A percentile compares a stretch with the other conserved stretches of the same genome.
phyloP scores from a whole-genome alignment of 1,140 invertebrate species.

The Forficula auricularia region DNA sequence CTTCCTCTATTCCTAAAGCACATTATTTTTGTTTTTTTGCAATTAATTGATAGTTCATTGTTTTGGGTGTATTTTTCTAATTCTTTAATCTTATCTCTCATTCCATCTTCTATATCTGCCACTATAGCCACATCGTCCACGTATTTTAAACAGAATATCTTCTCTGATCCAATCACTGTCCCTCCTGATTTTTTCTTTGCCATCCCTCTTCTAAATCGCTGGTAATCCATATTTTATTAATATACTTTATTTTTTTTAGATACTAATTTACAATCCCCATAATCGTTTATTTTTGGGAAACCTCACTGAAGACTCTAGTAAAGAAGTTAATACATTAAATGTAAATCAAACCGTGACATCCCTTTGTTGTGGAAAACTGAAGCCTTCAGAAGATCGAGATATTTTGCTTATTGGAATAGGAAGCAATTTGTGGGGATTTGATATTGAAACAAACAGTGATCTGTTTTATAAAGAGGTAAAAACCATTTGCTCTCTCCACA shows the following conservation, averaged over 20 bases:
- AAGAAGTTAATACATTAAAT: slow-evolving; percentile 58
- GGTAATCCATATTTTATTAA: slow-evolving; percentile 8
- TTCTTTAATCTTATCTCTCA: not conserved
- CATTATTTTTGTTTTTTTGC: too few relatives aligned
- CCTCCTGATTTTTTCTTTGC: slow-evolving; percentile 2
- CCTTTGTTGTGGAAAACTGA: slow-evolving; percentile 45
- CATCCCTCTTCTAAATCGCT: not conserved
- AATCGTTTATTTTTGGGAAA: slow-evolving; percentile 35
- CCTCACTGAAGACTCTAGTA: slow-evolving; percentile 36
- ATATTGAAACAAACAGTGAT: slow-evolving; percentile 80
- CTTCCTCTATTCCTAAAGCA: too few relatives aligned
- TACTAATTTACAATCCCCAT: slow-evolving; percentile 67
- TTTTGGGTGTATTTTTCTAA: too few relatives aligned
- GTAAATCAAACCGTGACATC: slow-evolving; percentile 63
- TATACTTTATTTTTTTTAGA: slow-evolving; percentile 29
- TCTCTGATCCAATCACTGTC: slow-evolving; percentile 1
- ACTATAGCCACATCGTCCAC: slow-evolving; percentile 25
- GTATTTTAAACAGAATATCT: slow-evolving; percentile 24
- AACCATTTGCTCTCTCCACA: too few relatives aligned
- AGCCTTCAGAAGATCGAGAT: slow-evolving; percentile 49
- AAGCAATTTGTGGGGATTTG: slow-evolving; percentile 74
- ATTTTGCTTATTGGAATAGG: slow-evolving; percentile 66
- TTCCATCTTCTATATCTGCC: slow-evolving; percentile 21
- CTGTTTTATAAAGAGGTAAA: slow-evolving; percentile 77
- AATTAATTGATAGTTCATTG: too few relatives aligned